These are phyloP conservation scores for Cryptoprocta ferox DNA, from an alignment of 2,797 vertebrate genomes.

Conservation along the genomic window DNA sequence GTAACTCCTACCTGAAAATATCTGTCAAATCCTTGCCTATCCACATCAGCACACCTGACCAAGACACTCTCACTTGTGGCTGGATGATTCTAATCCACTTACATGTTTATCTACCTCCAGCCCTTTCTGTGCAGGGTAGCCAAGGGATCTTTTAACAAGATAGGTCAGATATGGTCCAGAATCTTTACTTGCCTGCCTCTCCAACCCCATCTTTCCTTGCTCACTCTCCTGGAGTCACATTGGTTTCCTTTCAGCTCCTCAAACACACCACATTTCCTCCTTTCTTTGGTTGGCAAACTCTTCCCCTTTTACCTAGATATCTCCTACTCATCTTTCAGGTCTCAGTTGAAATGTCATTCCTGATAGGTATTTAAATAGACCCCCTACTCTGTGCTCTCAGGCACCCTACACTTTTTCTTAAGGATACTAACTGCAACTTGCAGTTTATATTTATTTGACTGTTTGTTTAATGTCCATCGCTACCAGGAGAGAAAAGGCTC, in stretches of 20 bases:
- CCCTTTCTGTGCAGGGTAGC: neutral
- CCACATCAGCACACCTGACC: neutral
- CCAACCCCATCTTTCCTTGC: neutral
- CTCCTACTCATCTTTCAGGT: neutral
- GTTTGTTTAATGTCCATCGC: neutral
- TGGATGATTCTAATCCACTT: neutral
- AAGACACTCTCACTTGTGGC: neutral
- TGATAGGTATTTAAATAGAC: neutral
- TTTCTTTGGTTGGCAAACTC: neutral
- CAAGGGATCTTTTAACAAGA: neutral
- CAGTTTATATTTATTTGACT: neutral
- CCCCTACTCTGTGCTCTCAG: neutral
- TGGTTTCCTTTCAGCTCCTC: neutral
- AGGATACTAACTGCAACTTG: neutral
- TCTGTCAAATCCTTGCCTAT: neutral
- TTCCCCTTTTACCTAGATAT: neutral
- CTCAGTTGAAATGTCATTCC: neutral
- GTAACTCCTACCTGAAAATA: neutral
- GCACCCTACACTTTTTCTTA: neutral
- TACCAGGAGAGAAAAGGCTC: neutral
- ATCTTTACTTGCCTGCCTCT: neutral
- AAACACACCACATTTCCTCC: neutral
- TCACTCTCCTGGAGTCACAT: neutral
- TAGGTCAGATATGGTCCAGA: neutral
- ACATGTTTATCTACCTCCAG: neutral